These are phyloP conservation scores for Hirtodrosophila alboralis DNA, from an alignment of 2,888 invertebrate species.

Conservation along the genomic window DNA sequence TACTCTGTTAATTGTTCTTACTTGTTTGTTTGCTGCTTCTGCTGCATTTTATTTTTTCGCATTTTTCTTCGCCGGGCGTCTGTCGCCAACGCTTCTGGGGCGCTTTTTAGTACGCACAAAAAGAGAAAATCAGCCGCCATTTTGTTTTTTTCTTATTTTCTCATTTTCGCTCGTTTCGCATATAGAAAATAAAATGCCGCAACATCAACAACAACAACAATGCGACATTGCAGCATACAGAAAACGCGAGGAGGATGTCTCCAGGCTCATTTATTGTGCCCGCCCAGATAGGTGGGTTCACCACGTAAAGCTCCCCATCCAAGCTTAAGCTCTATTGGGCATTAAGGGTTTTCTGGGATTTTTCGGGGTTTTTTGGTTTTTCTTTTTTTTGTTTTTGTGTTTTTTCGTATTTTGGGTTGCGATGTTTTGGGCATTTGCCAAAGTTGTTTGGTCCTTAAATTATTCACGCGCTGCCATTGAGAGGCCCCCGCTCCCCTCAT, in stretches of 20 bases:
- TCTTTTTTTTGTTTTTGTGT: too few species aligned
- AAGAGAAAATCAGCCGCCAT: conserved; percentile 79
- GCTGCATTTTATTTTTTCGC: conserved; percentile 73
- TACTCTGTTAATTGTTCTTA: too few species aligned
- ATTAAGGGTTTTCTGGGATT: conserved; percentile 70
- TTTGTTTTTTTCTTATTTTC: conserved; percentile 79
- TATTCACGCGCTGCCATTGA: conserved; percentile 66
- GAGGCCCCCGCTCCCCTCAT: too few species aligned
- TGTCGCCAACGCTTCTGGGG: conserved; percentile 54
- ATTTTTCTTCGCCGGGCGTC: conserved; percentile 69
- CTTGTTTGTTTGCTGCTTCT: conserved; percentile 34
- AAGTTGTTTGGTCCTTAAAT: conserved; percentile 71
- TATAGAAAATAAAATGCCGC: conserved; percentile 79
- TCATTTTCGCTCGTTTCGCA: conserved; percentile 73
- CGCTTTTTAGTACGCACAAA: conserved; percentile 79
- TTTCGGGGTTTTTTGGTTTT: conserved; percentile 26
- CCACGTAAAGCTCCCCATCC: conserved; percentile 25
- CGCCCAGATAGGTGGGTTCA: conserved; percentile 16
- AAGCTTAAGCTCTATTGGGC: conserved; percentile 74
- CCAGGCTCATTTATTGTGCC: conserved; percentile 55
- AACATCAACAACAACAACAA: conserved; percentile 54
- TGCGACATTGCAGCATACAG: conserved; percentile 59
- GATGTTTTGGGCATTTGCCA: conserved; percentile 57
- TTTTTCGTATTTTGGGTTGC: conserved; percentile 19
- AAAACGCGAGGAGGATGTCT: conserved; percentile 53